Percentiles rank a stretch among this genome's conserved stretches.
Evolutionary conservation across 2,113 vertebrate genomes (phyloP).

Genomic region (Neoarius graeffei): DNA sequence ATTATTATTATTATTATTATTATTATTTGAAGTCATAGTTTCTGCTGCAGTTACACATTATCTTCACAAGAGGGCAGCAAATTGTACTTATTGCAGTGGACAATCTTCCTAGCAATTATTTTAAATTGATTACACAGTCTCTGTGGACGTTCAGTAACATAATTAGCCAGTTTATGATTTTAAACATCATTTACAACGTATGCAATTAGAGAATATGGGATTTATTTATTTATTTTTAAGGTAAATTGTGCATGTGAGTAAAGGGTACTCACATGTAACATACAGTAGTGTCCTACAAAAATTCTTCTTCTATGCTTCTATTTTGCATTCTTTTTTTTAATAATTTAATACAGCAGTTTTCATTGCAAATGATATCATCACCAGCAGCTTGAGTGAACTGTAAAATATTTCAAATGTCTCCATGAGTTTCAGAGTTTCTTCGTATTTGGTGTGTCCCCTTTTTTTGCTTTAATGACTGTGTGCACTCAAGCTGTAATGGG

Average conservation of each 20-base stretch:
- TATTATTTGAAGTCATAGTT: background rate
- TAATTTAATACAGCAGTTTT: too few species aligned
- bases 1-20: too few species aligned
- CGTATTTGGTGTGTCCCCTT: background rate
- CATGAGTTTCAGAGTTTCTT: background rate
- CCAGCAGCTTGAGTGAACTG: too few species aligned
- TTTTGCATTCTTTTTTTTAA: too few species aligned
- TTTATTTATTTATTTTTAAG: background rate
- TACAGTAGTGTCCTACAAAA: background rate
- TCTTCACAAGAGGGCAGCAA: slow-evolving; percentile 47
- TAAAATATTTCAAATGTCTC: too few species aligned
- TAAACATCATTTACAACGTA: background rate
- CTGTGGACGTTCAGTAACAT: background rate
- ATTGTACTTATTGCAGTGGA: background rate
- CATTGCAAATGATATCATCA: too few species aligned
- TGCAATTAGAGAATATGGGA: background rate
- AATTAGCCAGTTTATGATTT: background rate
- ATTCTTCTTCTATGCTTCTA: background rate
- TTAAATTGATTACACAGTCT: background rate
- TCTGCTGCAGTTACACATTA: slow-evolving; percentile 14
- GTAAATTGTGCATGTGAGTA: background rate
- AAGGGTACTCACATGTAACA: background rate
- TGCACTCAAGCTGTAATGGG: background rate
- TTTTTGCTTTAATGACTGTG: background rate
- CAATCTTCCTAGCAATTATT: background rate